Evolutionary conservation across 2,113 vertebrate genomes (phyloP), one percentile per base, ranked within the genome.

Genomic region (Atrichornis clamosus): DNA sequence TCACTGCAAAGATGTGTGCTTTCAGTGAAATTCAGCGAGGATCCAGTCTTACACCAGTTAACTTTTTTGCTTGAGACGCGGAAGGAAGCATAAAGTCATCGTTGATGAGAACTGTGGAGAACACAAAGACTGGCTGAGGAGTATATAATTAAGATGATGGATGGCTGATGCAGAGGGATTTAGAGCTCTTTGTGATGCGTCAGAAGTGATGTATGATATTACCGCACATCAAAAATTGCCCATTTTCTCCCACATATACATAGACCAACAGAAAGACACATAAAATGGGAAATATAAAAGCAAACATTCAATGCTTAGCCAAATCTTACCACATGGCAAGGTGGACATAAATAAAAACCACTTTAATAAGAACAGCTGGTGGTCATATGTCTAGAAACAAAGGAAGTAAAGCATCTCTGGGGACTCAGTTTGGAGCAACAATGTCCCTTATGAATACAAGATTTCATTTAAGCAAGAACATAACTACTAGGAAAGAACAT

Each of bases 361-460:
- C 3, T 7, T 21, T 52, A 60, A 59, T 70, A 52, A 75, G 32
- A 72, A 27, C 89, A 95, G 84, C 73, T 95, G 73, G 86, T 46
- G 44, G 19, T 89, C 74, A 72, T 69, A 79, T 91, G 74, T 87
- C 42, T 82, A 76, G 81, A 91, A 91, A 89, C n/a, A 87, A 90
- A 75, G 65, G 70, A 89, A 92, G n/a, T 28, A 67, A 76, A 28
- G 28, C 56, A 76, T 55, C 81, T 84, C 79, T 70, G 30, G 72
- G 55, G 90, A 86, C 49, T 78, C 50, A 33, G 0, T 89, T 79
- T 87, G 37, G 58, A 93, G 89, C 82, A 95, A 64, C 41, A 47
- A 41, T 17, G 35, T 78, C 47, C 52, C 24, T 84, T 60, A 49
- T 56, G 69, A 92, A 35, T n/a, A 84, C 23, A 47, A 89, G 44